A percentile compares a stretch with the other conserved stretches of the same genome.
Conservation (phyloP, 2,797 vertebrate genomes). For the Anabacerthia variegaticeps region DNA sequence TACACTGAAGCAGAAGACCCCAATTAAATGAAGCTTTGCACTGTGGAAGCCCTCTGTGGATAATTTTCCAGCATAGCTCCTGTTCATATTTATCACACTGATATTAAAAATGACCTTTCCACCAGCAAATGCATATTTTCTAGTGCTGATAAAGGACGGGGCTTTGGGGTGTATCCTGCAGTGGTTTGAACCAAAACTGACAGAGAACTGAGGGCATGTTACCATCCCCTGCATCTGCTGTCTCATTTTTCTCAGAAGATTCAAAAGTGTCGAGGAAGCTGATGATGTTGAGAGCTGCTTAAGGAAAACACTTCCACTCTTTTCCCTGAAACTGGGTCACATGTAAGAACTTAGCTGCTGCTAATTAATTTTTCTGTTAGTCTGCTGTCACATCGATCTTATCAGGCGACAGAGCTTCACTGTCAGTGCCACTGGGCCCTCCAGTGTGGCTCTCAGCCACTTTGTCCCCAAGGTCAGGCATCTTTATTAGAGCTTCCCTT, state of each 20-base stretch:
- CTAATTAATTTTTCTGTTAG: constrained; percentile 43
- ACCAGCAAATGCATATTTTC: not conserved
- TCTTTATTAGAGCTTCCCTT: constrained; percentile 12
- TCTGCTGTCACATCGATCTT: not conserved
- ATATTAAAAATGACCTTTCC: not conserved
- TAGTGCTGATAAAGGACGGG: not conserved
- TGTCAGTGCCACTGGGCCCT: not conserved
- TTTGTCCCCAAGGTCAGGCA: constrained; percentile 13
- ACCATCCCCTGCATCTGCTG: not conserved
- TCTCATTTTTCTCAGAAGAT: not conserved
- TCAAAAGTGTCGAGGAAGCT: not conserved
- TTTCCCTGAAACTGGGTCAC: not conserved
- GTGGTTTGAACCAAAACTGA: not conserved
- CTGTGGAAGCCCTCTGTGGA: not conserved
- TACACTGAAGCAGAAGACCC: not conserved
- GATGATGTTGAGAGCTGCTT: not conserved
- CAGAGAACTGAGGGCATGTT: not conserved
- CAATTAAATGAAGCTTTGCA: not conserved
- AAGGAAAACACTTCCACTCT: not conserved
- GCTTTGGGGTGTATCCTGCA: not conserved
- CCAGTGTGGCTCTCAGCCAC: not conserved
- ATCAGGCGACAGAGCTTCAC: not conserved
- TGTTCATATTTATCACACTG: not conserved
- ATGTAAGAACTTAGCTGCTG: not conserved
- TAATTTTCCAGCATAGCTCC: not conserved